These are phyloP conservation scores for Brachyptera risi DNA, from an alignment of 2,888 invertebrate species.

Conservation along the genomic window DNA sequence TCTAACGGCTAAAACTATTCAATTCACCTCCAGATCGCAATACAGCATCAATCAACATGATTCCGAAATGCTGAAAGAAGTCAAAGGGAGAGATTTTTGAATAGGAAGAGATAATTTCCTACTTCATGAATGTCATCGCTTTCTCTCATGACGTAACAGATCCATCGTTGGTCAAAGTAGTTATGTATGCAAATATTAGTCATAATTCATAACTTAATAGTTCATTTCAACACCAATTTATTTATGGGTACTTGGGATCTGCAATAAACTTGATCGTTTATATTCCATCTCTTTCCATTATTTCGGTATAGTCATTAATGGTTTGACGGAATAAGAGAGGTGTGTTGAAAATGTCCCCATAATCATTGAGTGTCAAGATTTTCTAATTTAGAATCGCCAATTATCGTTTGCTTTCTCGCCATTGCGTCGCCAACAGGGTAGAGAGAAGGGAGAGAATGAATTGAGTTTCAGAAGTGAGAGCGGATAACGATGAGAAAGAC, in stretches of 20 bases:
- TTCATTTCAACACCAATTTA: not conserved
- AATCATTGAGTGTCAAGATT: conserved; percentile 29
- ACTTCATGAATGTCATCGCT: too few relatives aligned
- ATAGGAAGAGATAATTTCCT: too few relatives aligned
- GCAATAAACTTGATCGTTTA: conserved; percentile 2
- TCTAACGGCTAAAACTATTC: too few relatives aligned
- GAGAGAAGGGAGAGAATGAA: conserved; percentile 31
- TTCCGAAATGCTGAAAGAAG: too few relatives aligned
- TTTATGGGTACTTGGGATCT: not conserved
- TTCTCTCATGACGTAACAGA: too few relatives aligned
- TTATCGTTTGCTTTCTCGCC: conserved; percentile 30
- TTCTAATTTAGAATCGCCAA: conserved; percentile 32
- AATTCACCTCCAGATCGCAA: too few relatives aligned
- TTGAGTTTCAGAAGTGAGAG: conserved; percentile 35
- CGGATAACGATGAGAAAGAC: conserved; percentile 37
- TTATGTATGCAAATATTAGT: too few relatives aligned
- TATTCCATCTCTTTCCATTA: not conserved
- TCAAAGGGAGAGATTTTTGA: too few relatives aligned
- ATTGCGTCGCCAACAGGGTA: conserved; percentile 29
- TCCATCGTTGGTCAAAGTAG: too few relatives aligned
- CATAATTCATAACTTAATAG: too few relatives aligned
- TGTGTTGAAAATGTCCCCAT: conserved; percentile 13
- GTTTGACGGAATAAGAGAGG: not conserved
- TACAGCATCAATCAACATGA: too few relatives aligned
- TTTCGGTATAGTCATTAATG: not conserved